A percentile compares a stretch with the other conserved stretches of the same genome.
Evolutionary conservation across 2,888 invertebrate species (phyloP).

Genomic region (Apamea monoglypha): DNA sequence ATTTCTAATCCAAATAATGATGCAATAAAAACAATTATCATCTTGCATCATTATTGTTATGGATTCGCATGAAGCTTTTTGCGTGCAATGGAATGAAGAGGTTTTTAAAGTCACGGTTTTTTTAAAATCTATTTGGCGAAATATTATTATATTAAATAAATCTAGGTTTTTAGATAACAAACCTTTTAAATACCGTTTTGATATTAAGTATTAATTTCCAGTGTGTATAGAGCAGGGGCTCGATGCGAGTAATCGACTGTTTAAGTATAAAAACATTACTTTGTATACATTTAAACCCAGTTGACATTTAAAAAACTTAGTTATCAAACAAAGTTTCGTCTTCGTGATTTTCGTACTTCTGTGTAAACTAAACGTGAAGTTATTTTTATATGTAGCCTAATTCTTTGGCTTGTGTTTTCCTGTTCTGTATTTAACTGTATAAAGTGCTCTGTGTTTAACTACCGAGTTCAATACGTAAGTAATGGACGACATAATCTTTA

Average conservation of each 20-base stretch:
- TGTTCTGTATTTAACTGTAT: constrained; percentile 22
- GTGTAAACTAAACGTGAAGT: constrained; percentile 59
- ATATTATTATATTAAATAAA: too few species aligned
- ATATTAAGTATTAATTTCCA: background rate
- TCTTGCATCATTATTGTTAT: background rate
- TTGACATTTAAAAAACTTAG: constrained; percentile 46
- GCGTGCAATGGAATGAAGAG: constrained; percentile 25
- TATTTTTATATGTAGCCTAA: constrained; percentile 67
- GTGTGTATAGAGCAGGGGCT: background rate
- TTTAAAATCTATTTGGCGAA: background rate
- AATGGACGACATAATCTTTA: constrained; percentile 89
- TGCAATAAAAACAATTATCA: background rate
- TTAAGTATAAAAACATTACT: background rate
- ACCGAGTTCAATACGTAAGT: constrained; percentile 33
- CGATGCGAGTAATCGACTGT: too few species aligned
- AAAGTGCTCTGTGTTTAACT: constrained; percentile 21
- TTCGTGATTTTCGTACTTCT: constrained; percentile 16
- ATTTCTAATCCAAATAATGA: background rate
- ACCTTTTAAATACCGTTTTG: background rate
- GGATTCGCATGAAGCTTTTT: background rate
- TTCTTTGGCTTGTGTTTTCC: constrained; percentile 44
- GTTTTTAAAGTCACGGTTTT: constrained; percentile 21
- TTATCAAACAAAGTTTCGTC: constrained; percentile 63
- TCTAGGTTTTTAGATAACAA: too few species aligned
- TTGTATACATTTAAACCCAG: constrained; percentile 3